These are phyloP conservation scores for Drosophila bipectinata DNA, from an alignment of 1,140 invertebrate genomes.

Conservation along the genomic window DNA sequence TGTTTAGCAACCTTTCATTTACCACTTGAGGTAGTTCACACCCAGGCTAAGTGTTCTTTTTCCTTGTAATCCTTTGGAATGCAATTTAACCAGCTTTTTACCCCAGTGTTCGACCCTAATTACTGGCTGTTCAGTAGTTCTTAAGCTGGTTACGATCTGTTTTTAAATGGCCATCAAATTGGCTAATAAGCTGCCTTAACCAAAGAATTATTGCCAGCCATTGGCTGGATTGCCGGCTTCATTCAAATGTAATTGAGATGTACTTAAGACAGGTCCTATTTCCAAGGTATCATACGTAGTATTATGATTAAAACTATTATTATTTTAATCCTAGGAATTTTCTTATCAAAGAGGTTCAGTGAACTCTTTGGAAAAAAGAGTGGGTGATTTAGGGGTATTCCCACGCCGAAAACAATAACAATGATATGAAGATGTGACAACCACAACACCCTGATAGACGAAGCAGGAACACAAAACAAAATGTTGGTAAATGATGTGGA, in stretches of 20 bases:
- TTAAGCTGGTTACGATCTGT: constrained; percentile 13
- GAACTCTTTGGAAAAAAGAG: constrained; percentile 11
- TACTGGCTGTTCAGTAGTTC: constrained; percentile 22
- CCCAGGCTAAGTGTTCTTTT: constrained; percentile 52
- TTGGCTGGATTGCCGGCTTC: not conserved
- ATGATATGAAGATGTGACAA: constrained; percentile 42
- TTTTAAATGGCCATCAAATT: constrained; percentile 26
- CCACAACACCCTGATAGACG: constrained; percentile 45
- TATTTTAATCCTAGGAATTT: not conserved
- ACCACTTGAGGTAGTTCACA: constrained; percentile 44
- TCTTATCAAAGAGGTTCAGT: constrained; percentile 33
- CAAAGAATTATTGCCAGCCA: constrained; percentile 9
- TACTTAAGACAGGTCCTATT: not conserved
- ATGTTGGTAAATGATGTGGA: constrained; percentile 63
- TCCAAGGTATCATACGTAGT: not conserved
- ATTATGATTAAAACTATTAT: too few relatives aligned
- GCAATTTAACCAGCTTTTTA: constrained; percentile 41
- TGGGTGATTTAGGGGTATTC: constrained; percentile 16
- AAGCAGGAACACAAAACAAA: constrained; percentile 32
- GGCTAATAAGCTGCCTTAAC: constrained; percentile 17
- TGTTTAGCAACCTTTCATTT: constrained; percentile 42
- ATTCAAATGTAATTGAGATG: constrained; percentile 23
- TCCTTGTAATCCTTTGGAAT: constrained; percentile 52
- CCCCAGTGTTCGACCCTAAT: constrained; percentile 8
- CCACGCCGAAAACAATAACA: constrained; percentile 37